Evolutionary conservation across 2,113 vertebrate genomes (phyloP), one percentile per base, ranked within the genome.

Genomic region (Euleptes europaea): DNA sequence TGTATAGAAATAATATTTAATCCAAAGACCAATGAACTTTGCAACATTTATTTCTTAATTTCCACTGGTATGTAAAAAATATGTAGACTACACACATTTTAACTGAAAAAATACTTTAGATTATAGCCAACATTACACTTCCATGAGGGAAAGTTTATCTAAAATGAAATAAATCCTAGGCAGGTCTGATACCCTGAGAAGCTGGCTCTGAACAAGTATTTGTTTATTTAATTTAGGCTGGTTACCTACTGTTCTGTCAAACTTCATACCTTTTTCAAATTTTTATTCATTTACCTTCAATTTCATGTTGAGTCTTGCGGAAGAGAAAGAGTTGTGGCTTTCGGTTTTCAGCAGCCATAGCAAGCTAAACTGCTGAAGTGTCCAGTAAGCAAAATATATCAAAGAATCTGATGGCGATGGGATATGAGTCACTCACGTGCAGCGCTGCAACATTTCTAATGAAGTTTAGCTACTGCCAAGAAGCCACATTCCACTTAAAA

Each of bases 211-310:
- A 60, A 42, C 19, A 90, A 91, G 93, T 90, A 86, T 92, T 89
- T 75, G 0, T 94, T 94, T 95, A 86, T 94, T 93, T 93, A 86
- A 92, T 85, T 13, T 90, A 71, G 80, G 83, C 84, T 88, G n/a
- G 70, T 75, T 88, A 92, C 73, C 86, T 86, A 54, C 88, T 93
- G 84, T 69, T 78, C 49, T 80, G 21, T 80, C 15, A 38, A 79
- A 69, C 47, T 67, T 83, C 69, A n/a, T 84, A 35, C 67, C 84
- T 66, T 69, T 74, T 91, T 79, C 35, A 40, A 78, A 44, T 44
- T 70, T 93, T 90, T 90, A 92, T 92, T 88, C 81, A 78, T 91
- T 86, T 67, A 86, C 80, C 88, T 88, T 93, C 90, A 85, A 3
- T 51, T 86, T 12, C 42, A 15, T 84, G 35, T 77, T 88, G 10